Base-by-base conservation (phyloP, 2,888 invertebrate species). In the Acleris cristana region DNA sequence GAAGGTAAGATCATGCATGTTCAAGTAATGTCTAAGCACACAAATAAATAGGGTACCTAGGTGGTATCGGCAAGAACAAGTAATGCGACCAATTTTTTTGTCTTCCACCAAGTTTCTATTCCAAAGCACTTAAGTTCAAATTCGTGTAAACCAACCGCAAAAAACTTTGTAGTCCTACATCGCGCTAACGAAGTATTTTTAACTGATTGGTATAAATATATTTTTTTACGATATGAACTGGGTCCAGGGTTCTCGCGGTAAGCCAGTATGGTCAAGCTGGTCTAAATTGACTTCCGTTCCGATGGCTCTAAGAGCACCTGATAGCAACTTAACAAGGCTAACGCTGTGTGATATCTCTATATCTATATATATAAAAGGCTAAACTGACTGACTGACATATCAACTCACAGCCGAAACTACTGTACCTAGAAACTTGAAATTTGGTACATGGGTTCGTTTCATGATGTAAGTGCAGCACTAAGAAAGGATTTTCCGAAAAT, bases 251-350 rank as follows among this genome's bases (percentile, higher is more conserved):
- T 40, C 30, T 26, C 53, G 23, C 7, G 63, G 63, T 16, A 49
- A 64, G 56, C 49, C 63, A 64, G 63, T 64, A 0, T 49, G 21
- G 56, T 56, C 63, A 51, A 56, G 23, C 63, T 64, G 63, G 49
- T 49, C 8, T 49, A 40, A 44, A 2, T 64, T 44, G 63, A 19
- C 62, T 44, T 40, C 44, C 61, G 14, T 14, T 61, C 61, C 52
- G 61, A 61, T 52, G 61, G 52, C 61, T 61, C 61, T 12, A 6
- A 26, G 59, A 34, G 61, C 26, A 26, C 3, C 26, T 1, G 0
- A 7, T 59, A 34, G 34, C 34, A 34, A 34, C 10, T 34, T 34
- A 34, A 34, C 10, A 34, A 34, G 10, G 34, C 34, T 34, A 34
- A 34, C 7, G 34, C 34, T 34, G 34, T 34, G 34, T 34, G 34